phyloP scores from a whole-genome alignment of 1,140 invertebrate genomes.

The Diabrotica undecimpunctata region DNA sequence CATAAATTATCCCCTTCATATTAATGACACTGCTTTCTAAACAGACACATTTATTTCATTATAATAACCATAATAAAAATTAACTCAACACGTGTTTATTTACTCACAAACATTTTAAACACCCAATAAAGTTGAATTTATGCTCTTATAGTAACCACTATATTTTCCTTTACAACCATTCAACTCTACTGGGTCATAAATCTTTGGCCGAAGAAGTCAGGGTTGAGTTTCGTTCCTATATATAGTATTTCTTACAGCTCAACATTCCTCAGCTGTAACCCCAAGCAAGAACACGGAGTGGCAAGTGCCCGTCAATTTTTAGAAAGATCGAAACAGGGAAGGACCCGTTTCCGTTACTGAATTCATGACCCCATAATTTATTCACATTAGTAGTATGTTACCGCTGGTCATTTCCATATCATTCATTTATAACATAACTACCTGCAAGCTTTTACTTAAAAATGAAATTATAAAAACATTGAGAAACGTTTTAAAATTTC shows the following conservation, averaged over 20 bases:
- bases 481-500: too few relatives aligned
- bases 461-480: too few relatives aligned
- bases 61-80: slow-evolving; percentile 10
- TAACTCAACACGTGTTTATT: slow-evolving; percentile 22
- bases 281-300: neutral
- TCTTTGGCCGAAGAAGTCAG: slow-evolving; percentile 36
- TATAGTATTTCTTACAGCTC: slow-evolving; percentile 5
- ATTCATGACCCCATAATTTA: too few relatives aligned
- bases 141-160: slow-evolving; percentile 41
- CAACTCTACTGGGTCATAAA: slow-evolving; percentile 38
- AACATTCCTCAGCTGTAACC: slow-evolving; percentile 11
- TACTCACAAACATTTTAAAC: slow-evolving; percentile 28
- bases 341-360: neutral
- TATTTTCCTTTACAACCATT: slow-evolving; percentile 41
- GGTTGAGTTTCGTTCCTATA: slow-evolving; percentile 17
- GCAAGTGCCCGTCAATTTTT: neutral
- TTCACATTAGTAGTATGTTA: too few relatives aligned
- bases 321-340: neutral
- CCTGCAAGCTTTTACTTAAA: too few relatives aligned
- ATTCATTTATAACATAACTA: too few relatives aligned
- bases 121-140: slow-evolving; percentile 42
- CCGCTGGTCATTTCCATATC: too few relatives aligned
- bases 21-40: neutral
- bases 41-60: neutral
- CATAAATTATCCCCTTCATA: too few relatives aligned